A percentile compares a stretch with the other conserved stretches of the same genome.
These are phyloP conservation scores for Brachypterus glaber DNA, from an alignment of 2,888 invertebrate genomes.

Conservation along the genomic window DNA sequence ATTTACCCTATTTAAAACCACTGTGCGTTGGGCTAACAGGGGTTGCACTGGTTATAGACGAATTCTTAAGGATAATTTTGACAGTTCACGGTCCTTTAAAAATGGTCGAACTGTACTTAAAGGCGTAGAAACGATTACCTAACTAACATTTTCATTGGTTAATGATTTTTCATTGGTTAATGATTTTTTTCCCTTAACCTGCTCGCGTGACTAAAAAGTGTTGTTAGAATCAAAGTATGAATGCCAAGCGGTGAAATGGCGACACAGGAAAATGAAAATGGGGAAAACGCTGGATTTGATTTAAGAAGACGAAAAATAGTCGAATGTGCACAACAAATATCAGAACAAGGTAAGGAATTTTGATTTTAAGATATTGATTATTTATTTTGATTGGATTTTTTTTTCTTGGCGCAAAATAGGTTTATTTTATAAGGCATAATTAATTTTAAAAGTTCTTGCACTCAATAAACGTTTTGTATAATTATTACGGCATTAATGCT, in stretches of 20 bases:
- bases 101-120: neutral
- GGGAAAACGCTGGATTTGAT: constrained; percentile 30
- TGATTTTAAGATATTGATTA: too few relatives aligned
- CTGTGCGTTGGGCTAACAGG: too few relatives aligned
- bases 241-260: constrained; percentile 33
- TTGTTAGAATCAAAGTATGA: constrained; percentile 13
- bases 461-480: too few relatives aligned
- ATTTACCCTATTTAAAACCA: too few relatives aligned
- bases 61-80: too few relatives aligned
- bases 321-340: constrained; percentile 48
- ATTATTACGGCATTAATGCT: too few relatives aligned
- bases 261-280: constrained; percentile 25
- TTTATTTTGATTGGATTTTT: too few relatives aligned
- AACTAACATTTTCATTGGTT: neutral
- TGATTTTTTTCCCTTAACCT: neutral
- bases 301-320: constrained; percentile 48
- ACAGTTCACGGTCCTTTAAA: neutral
- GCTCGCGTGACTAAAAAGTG: neutral
- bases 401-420: too few relatives aligned
- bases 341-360: constrained; percentile 48
- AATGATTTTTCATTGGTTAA: neutral
- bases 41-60: too few relatives aligned
- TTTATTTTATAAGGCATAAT: too few relatives aligned
- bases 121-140: neutral
- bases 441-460: too few relatives aligned